Evolutionary conservation across 2,888 invertebrate species (phyloP), one percentile per base, ranked within the genome.

Genomic region (Rosalia funebris): DNA sequence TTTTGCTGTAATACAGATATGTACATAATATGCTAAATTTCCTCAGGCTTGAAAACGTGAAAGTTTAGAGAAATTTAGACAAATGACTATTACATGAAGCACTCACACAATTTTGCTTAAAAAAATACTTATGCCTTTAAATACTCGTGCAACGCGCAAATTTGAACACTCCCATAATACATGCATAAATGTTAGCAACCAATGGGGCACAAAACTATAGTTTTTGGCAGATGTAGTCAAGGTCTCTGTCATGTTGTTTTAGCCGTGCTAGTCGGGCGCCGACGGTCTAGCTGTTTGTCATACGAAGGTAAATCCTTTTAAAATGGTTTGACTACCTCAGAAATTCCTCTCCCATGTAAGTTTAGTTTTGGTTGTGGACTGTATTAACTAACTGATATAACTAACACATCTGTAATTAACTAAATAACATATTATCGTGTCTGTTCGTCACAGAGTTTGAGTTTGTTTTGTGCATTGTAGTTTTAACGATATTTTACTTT

Each of bases 241-340:
- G 73, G 74, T 75, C 71, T 63, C 58, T 77, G 73, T 75, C 69
- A 71, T 79, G 76, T 79, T 81, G 79, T 82, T 82, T 78, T 81
- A 83, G 83, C 83, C 76, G 78, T 83, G 70, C 81, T 79, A 79
- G 80, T 83, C 73, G 81, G 82, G 71, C 81, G 83, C 73, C 81
- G 82, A 77, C 79, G 82, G 71, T 82, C 82, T 77, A 81, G 82
- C 77, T 78, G 81, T 77, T 78, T 79, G 72, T 80, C 81, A 63
- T 73, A 81, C 71, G 81, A 83, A 82, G 83, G 82, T 83, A 82
- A 82, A 78, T 80, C 78, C 77, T 79, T 77, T 76, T 81, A 78
- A 72, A 70, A 68, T 70, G 70, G 72, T 72, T 71, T 70, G 61
- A 69, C 65, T 62, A 66, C 52, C 66, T 63, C 55, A 57, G 57